Evolutionary conservation across 1,140 invertebrate genomes (phyloP).

Genomic region (Calephelis virginiensis): DNA sequence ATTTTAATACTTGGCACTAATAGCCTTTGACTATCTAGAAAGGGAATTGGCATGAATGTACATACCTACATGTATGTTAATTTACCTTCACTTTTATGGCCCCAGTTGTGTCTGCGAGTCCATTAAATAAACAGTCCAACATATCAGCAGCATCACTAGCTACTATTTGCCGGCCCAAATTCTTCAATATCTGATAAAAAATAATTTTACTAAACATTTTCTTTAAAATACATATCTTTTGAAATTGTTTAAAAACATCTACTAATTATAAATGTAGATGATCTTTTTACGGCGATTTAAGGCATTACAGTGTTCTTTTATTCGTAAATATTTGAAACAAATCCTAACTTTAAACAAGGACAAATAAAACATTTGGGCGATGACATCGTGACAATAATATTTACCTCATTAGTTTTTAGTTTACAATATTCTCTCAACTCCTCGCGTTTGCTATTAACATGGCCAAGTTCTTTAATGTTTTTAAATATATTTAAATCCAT

Average conservation of each 20-base stretch:
- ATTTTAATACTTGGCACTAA: no score
- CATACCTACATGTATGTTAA: no score
- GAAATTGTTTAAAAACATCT: no score
- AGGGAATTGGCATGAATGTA: no score
- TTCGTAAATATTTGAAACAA: no score
- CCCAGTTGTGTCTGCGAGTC: conserved; percentile 38
- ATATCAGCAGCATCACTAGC: conserved; percentile 48
- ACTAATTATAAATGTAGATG: conserved; percentile 11
- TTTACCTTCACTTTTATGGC: conserved; percentile 52
- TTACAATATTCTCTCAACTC: conserved; percentile 53
- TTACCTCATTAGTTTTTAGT: conserved; percentile 46
- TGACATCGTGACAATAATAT: neutral
- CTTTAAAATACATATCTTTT: neutral
- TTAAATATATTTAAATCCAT: conserved; percentile 32
- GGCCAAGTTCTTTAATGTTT: conserved; percentile 49
- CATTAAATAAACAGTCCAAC: conserved; percentile 54
- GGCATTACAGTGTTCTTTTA: no score
- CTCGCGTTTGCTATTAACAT: conserved; percentile 42
- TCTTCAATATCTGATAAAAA: conserved; percentile 42
- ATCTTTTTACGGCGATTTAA: no score
- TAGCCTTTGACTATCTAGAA: no score
- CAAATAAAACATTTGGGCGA: no score
- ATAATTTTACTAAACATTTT: neutral
- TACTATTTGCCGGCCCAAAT: conserved; percentile 44
- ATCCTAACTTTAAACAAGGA: neutral